phyloP scores from a whole-genome alignment of 2,888 invertebrate species.

The Amiota mariae region DNA sequence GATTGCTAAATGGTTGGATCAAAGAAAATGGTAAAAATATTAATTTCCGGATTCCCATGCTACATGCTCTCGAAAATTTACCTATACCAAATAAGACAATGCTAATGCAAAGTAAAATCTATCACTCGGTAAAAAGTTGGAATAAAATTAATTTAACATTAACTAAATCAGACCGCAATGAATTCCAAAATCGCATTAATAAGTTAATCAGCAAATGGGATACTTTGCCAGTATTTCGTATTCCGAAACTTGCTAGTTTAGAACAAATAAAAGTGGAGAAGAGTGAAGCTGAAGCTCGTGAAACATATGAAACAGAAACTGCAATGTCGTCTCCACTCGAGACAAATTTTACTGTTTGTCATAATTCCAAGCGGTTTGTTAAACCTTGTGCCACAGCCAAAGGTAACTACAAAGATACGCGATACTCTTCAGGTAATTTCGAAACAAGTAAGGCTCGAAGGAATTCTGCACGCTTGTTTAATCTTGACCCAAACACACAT shows the following conservation, averaged over 20 bases:
- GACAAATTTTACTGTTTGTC: too few relatives aligned
- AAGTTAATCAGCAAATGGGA: conserved; percentile 67
- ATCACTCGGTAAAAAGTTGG: conserved; percentile 90
- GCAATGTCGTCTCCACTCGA: too few relatives aligned
- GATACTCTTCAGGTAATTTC: conserved; percentile 45
- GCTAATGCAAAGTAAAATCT: conserved; percentile 92
- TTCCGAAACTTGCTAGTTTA: conserved; percentile 93
- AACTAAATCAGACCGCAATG: conserved; percentile 54
- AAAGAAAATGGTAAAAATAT: conserved; percentile 76
- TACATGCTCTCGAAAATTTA: conserved; percentile 86
- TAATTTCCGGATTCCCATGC: conserved; percentile 79
- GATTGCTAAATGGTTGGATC: conserved; percentile 95
- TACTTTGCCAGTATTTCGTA: conserved; percentile 80
- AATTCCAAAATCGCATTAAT: conserved; percentile 43
- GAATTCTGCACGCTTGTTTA: too few relatives aligned
- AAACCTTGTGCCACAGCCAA: conserved; percentile 29
- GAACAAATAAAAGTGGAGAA: conserved; percentile 97
- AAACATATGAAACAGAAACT: conserved; percentile 49
- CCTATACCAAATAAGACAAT: conserved; percentile 95
- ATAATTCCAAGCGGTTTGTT: conserved; percentile 27
- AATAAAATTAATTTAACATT: conserved; percentile 40
- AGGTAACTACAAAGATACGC: conserved; percentile 41
- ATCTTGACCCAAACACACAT: too few relatives aligned
- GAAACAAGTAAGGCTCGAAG: too few relatives aligned
- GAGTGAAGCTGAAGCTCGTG: conserved; percentile 86